These are phyloP conservation scores for Eristalis arbustorum DNA, from an alignment of 2,888 invertebrate genomes.

Conservation along the genomic window DNA sequence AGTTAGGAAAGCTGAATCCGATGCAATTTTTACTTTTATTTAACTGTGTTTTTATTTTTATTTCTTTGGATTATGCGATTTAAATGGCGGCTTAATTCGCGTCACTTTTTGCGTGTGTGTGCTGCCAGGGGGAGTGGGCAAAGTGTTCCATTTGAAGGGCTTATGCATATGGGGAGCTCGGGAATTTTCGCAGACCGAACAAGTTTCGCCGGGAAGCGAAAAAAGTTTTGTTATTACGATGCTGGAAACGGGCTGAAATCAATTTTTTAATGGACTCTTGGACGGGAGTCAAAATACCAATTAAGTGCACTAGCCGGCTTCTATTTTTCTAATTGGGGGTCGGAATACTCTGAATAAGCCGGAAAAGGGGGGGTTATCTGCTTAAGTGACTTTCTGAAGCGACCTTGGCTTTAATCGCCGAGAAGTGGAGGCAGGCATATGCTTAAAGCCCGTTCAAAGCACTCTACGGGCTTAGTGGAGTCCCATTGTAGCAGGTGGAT, in stretches of 20 bases:
- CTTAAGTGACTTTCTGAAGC: neutral
- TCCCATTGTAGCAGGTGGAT: no score
- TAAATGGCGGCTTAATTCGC: constrained; percentile 23
- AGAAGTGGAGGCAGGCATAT: no score
- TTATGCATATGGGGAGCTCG: neutral
- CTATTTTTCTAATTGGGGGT: neutral
- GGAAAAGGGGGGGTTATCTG: neutral
- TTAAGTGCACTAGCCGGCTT: neutral
- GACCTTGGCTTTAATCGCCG: neutral
- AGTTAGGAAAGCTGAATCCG: constrained; percentile 21
- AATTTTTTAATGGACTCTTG: neutral
- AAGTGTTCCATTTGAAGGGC: constrained; percentile 1
- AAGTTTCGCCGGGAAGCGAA: neutral
- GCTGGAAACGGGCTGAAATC: neutral
- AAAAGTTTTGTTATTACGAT: constrained; percentile 16
- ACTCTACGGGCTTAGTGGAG: no score
- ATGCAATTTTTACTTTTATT: constrained; percentile 47
- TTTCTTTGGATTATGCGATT: neutral
- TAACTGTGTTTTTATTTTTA: constrained; percentile 21
- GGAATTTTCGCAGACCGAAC: constrained; percentile 9
- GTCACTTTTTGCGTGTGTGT: neutral
- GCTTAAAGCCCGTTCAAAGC: no score
- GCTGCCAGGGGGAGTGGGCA: neutral
- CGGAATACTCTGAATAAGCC: neutral
- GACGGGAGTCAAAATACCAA: neutral